phyloP scores from a whole-genome alignment of 2,888 invertebrate genomes.

The Disparrhopalites patrizii region DNA sequence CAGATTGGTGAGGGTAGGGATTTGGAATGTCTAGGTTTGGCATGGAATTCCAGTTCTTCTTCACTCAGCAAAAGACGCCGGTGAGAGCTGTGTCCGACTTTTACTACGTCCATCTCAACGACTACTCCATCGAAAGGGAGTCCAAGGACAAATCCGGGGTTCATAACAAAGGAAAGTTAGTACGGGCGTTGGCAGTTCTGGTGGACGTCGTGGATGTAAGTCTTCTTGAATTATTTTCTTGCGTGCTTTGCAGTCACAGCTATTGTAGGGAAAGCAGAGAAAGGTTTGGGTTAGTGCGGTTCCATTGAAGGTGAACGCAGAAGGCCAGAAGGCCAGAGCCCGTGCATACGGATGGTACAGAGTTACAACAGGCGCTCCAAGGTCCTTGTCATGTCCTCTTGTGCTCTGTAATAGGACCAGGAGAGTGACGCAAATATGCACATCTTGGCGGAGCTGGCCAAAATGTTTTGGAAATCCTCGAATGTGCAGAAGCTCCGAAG shows the following conservation, averaged over 20 bases:
- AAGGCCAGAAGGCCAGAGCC: too few species aligned
- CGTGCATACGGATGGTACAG: too few species aligned
- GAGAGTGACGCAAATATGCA: slow-evolving; percentile 3
- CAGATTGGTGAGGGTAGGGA: too few species aligned
- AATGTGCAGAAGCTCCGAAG: slow-evolving; percentile 6
- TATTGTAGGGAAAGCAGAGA: too few species aligned
- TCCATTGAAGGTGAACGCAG: too few species aligned
- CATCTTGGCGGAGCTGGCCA: slow-evolving; percentile 11
- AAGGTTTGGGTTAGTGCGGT: too few species aligned
- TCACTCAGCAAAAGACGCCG: slow-evolving; percentile 10
- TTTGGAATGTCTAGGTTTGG: slow-evolving; percentile 4
- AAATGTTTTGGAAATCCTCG: not conserved
- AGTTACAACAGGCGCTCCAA: too few species aligned
- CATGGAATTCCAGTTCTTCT: slow-evolving; percentile 32
- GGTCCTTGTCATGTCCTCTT: not conserved
- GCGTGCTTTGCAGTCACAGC: too few species aligned
- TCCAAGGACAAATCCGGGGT: not conserved
- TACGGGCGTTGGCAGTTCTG: slow-evolving; percentile 22
- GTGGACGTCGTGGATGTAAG: slow-evolving; percentile 21
- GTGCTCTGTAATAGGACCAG: not conserved
- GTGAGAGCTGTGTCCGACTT: slow-evolving; percentile 2
- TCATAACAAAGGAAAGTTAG: slow-evolving; percentile 16
- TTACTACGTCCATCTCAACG: slow-evolving; percentile 4
- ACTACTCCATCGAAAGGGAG: not conserved
- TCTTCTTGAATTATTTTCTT: too few species aligned